phyloP scores from a whole-genome alignment of 2,113 vertebrate genomes.

The Oncorhynchus nerka region DNA sequence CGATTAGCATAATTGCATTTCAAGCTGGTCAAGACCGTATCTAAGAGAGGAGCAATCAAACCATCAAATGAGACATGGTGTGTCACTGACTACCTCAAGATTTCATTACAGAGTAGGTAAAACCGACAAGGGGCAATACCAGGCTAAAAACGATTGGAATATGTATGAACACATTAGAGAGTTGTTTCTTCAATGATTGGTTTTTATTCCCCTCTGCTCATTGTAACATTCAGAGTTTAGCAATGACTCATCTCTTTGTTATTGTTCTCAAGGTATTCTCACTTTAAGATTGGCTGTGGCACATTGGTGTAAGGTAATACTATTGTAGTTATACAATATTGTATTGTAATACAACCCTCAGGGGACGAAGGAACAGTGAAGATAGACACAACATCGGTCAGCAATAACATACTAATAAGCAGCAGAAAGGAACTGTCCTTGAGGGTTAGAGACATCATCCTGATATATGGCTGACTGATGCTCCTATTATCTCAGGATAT shows the following conservation, averaged over 20 bases:
- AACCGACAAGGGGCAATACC: neutral
- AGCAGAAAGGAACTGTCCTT: neutral
- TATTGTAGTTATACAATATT: neutral
- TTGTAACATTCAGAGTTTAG: neutral
- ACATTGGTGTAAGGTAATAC: neutral
- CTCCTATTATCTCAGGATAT: constrained; percentile 10
- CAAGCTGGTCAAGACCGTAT: constrained; percentile 29
- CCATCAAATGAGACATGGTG: constrained; percentile 29
- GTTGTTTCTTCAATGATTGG: constrained; percentile 4
- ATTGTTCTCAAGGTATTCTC: neutral
- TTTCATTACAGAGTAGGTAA: constrained; percentile 20
- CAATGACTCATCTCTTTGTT: neutral
- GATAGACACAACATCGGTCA: neutral
- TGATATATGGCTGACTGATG: constrained; percentile 2
- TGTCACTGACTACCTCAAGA: constrained; percentile 4
- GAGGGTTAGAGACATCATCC: neutral
- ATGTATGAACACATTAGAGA: constrained; percentile 18
- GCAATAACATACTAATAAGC: neutral
- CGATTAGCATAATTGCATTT: constrained; percentile 47
- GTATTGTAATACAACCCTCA: neutral
- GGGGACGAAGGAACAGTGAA: neutral
- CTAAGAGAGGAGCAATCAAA: constrained; percentile 33
- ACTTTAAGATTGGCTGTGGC: neutral
- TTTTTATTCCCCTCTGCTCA: neutral
- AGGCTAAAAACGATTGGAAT: constrained; percentile 7